phyloP scores from a whole-genome alignment of 2,888 invertebrate species.

The Drosophila longiperda region DNA sequence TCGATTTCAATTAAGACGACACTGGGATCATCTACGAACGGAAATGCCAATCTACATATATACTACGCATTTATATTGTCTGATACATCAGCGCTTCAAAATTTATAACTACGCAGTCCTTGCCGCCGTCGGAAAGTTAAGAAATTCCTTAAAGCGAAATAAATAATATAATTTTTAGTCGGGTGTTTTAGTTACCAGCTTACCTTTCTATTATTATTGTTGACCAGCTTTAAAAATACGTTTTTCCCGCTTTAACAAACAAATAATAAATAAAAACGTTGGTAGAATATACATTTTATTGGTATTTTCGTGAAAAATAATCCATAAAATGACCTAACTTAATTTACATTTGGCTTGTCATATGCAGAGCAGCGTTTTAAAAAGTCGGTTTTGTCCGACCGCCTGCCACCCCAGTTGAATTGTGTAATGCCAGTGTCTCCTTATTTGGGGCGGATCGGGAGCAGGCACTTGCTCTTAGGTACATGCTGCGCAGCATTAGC shows the following conservation, averaged over 20 bases:
- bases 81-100: constrained; percentile 15
- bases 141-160: too few relatives aligned
- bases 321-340: not conserved
- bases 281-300: not conserved
- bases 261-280: not conserved
- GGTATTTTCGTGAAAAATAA: not conserved
- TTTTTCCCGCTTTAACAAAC: too few relatives aligned
- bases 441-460: constrained; percentile 1
- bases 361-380: not conserved
- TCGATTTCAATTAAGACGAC: constrained; percentile 72
- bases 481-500: constrained; percentile 40
- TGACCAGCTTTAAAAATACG: not conserved
- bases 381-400: not conserved
- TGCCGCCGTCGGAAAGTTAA: not conserved
- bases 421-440: constrained; percentile 59
- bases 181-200: not conserved
- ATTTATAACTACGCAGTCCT: constrained; percentile 16
- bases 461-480: constrained; percentile 3
- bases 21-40: constrained; percentile 54
- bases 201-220: not conserved
- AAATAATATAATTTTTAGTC: not conserved
- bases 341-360: not conserved
- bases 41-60: constrained; percentile 68
- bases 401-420: constrained; percentile 27
- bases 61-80: constrained; percentile 44